These are phyloP conservation scores for Brachyhypopomus occidentalis DNA, from an alignment of 2,113 vertebrate genomes.

Conservation along the genomic window DNA sequence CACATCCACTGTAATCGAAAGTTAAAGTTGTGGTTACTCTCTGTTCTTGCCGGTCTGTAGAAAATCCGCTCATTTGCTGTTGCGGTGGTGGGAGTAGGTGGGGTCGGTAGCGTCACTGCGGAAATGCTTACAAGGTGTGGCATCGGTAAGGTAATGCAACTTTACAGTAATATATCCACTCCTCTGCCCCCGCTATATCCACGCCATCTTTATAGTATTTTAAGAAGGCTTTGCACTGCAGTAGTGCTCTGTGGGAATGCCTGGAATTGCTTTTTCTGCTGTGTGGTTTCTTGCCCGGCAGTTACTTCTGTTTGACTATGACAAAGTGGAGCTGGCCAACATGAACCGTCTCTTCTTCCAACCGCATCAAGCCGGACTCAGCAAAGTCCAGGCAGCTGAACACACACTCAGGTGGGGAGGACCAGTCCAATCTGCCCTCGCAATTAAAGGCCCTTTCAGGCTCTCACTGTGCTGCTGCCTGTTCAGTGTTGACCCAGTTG, in stretches of 20 bases:
- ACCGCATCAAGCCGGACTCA: constrained; percentile 95
- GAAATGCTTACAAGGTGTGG: constrained; percentile 99
- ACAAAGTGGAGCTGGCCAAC: constrained; percentile 97
- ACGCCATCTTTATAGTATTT: no score
- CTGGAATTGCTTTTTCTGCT: constrained; percentile 21
- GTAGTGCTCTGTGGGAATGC: background rate
- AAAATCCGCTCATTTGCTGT: constrained; percentile 91
- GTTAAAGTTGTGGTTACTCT: background rate
- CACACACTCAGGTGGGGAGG: constrained; percentile 87
- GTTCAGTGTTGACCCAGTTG: background rate
- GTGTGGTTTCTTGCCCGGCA: constrained; percentile 63
- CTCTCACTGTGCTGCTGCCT: background rate
- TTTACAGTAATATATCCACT: constrained; percentile 43
- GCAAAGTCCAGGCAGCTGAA: constrained; percentile 95
- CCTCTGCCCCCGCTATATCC: background rate
- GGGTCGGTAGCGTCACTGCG: constrained; percentile 96
- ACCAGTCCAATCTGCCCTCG: background rate
- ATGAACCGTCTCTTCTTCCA: constrained; percentile 99
- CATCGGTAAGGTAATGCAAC: constrained; percentile 97
- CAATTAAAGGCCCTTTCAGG: no score
- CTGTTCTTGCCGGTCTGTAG: constrained; percentile 67
- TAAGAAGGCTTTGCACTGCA: background rate
- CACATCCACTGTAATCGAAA: background rate
- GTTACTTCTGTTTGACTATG: constrained; percentile 97
- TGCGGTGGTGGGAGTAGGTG: constrained; percentile 93